Base-by-base conservation (phyloP, 2,797 vertebrate species). In the Spinus olivaceus region DNA sequence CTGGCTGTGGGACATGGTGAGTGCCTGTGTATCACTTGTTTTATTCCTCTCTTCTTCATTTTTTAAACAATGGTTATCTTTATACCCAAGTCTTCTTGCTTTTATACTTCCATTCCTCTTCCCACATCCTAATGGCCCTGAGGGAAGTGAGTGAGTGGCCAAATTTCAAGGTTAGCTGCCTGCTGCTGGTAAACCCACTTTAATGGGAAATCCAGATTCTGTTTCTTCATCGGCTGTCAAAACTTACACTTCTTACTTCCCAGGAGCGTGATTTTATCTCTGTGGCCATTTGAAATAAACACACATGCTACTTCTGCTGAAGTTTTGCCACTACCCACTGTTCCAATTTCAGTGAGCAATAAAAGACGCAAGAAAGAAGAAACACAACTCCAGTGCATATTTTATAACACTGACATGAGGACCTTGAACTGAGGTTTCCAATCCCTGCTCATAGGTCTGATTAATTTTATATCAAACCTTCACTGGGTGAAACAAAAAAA, bases 141-240 rank as follows among this genome's bases (percentile, higher is more conserved):
- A 32, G 23, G 32, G 8, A 87, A 78, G 16, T 50, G 44, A 59
- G 3, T 0, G 0, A 57, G 25, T 9, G 70, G 23, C 12, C 10
- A 8, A 76, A 22, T 47, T 30, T 74, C 35, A 70, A 78, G 7
- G 21, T 74, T 61, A 67, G 49, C 32, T 85, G 30, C 25, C 63
- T 64, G 7, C 44, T 72, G 24, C 14, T 14, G 4, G 2, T 64
- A 77, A 82, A 82, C 14, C 20, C 25, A 51, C 33, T 86, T 16
- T 14, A 77, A 15, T 9, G 4, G 25, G 30, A 89, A 81, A 81
- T 63, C 17, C 66, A 89, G 23, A 65, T 57, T 70, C 51, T 59
- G 16, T 57, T 84, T 87, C n/a, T 66, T 95, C 27, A 22, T 47
- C 42, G 21, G 6, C 4, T 81, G 39, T 70, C 27, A 66, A 65